phyloP scores from a whole-genome alignment of 2,113 vertebrate species.

The Murina feae region DNA sequence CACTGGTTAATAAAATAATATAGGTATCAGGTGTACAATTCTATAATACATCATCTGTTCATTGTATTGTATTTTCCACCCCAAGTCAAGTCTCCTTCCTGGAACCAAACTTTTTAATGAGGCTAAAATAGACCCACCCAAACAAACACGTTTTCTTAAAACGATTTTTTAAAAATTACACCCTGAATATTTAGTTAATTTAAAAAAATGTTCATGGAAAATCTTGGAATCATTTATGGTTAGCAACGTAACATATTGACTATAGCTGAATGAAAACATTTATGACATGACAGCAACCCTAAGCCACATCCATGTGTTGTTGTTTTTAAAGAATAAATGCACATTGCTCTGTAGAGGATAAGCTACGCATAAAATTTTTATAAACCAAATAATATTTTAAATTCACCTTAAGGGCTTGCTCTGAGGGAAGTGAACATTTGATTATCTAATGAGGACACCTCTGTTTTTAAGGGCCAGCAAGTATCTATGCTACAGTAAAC shows the following conservation, averaged over 20 bases:
- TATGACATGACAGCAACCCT: background rate
- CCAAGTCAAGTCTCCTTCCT: background rate
- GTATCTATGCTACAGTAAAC: background rate
- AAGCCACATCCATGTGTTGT: background rate
- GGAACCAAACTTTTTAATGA: background rate
- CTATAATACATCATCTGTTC: background rate
- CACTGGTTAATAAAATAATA: background rate
- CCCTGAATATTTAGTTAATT: constrained; percentile 25
- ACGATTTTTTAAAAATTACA: background rate
- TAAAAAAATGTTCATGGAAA: background rate
- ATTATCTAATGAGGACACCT: background rate
- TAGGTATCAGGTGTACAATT: background rate
- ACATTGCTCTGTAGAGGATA: background rate
- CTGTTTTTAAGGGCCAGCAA: background rate
- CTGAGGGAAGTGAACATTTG: background rate
- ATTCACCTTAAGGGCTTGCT: background rate
- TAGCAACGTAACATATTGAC: constrained; percentile 2
- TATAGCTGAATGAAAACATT: constrained; percentile 21
- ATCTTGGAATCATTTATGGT: constrained; percentile 26
- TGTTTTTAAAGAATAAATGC: background rate
- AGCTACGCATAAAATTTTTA: background rate
- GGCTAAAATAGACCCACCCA: background rate
- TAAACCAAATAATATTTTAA: constrained; percentile 9
- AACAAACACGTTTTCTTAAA: background rate
- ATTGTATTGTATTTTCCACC: background rate